These are phyloP conservation scores for Cariama cristata DNA, from an alignment of 2,113 vertebrate genomes.

Conservation along the genomic window DNA sequence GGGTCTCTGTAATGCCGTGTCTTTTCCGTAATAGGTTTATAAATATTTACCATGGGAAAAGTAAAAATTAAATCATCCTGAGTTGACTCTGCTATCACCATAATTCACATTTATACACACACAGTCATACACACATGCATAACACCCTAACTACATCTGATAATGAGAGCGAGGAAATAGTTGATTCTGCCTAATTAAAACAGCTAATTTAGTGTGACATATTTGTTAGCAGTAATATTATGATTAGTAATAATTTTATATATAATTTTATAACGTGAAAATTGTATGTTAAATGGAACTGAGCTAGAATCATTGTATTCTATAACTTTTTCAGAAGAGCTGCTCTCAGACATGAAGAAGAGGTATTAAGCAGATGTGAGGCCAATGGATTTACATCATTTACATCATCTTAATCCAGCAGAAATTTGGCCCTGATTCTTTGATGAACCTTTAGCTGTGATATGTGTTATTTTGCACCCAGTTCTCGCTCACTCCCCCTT, in stretches of 20 bases:
- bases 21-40: conserved; percentile 51
- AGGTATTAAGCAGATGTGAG: conserved; percentile 47
- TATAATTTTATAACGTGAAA: conserved; percentile 33
- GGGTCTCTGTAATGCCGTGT: neutral
- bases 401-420: conserved; percentile 4
- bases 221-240: conserved; percentile 42
- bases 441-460: conserved; percentile 22
- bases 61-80: conserved; percentile 28
- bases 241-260: conserved; percentile 52
- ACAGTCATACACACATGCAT: neutral
- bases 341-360: conserved; percentile 53
- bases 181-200: conserved; percentile 71
- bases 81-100: conserved; percentile 31
- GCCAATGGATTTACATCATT: conserved; percentile 40
- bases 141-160: conserved; percentile 37
- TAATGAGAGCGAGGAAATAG: conserved; percentile 43
- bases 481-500: neutral
- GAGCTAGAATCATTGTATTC: conserved; percentile 34
- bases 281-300: conserved; percentile 24
- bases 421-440: conserved; percentile 33
- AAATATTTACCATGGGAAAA: conserved; percentile 60
- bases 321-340: conserved; percentile 57
- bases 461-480: conserved; percentile 3
- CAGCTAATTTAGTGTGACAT: conserved; percentile 62
- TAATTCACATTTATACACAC: conserved; percentile 19